Evolutionary conservation across 1,140 invertebrate species (phyloP).

Genomic region (Arion vulgaris): DNA sequence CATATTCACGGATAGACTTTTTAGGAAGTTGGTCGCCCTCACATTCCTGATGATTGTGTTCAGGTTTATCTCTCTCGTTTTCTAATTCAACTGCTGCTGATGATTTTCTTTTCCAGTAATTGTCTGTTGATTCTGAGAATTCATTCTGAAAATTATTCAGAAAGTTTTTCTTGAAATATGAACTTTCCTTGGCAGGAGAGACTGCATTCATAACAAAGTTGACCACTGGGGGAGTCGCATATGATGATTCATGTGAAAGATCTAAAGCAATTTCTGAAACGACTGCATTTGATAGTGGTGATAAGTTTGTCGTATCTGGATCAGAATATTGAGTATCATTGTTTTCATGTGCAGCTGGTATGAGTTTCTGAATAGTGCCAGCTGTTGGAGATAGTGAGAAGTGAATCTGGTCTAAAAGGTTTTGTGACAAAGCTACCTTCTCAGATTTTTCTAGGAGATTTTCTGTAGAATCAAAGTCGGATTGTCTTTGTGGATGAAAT

Average conservation of each 20-base stretch:
- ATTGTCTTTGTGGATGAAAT: background rate
- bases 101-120: conserved; percentile 56
- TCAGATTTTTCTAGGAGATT: background rate
- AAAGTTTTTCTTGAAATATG: background rate
- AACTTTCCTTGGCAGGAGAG: background rate
- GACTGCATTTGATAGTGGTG: background rate
- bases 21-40: background rate
- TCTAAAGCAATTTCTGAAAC: background rate
- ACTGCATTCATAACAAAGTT: background rate
- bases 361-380: background rate
- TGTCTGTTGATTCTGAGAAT: conserved; percentile 47
- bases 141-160: conserved; percentile 20
- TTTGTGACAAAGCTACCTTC: background rate
- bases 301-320: conserved; percentile 26
- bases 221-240: background rate
- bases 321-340: conserved; percentile 52
- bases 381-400: conserved; percentile 31
- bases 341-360: conserved; percentile 20
- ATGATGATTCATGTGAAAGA: background rate
- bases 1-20: conserved; percentile 54
- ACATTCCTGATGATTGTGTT: background rate
- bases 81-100: conserved; percentile 55
- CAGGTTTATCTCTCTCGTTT: conserved; percentile 37
- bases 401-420: conserved; percentile 8
- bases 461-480: background rate